phyloP scores from a whole-genome alignment of 2,888 invertebrate genomes.

The Drosophila ochracea region DNA sequence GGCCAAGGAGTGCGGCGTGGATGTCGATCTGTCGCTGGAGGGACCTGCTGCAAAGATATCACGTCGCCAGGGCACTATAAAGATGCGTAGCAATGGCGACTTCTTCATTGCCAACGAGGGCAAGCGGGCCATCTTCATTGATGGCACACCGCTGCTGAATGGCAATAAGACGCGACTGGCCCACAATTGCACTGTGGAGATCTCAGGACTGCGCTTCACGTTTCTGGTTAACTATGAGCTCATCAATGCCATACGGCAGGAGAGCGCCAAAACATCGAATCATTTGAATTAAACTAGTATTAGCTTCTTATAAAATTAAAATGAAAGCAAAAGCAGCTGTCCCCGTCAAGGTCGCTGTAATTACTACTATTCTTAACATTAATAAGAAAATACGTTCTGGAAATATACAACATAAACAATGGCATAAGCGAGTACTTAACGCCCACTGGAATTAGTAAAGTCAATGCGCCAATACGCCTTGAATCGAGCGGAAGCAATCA shows the following conservation, averaged over 20 bases:
- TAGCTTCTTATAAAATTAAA: constrained; percentile 4
- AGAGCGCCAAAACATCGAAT: constrained; percentile 92
- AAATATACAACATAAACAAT: constrained; percentile 44
- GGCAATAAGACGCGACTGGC: constrained; percentile 96
- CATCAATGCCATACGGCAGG: constrained; percentile 94
- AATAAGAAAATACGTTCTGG: constrained; percentile 53
- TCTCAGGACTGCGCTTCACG: constrained; percentile 95
- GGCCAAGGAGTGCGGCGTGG: constrained; percentile 94
- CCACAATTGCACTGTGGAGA: constrained; percentile 98
- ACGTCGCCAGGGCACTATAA: constrained; percentile 95
- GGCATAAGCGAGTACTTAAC: constrained; percentile 43
- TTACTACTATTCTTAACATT: constrained; percentile 46
- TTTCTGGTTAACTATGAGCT: constrained; percentile 97
- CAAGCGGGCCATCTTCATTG: constrained; percentile 96
- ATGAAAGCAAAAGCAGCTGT: constrained; percentile 24
- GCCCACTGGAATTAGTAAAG: constrained; percentile 38
- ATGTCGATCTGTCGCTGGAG: constrained; percentile 96
- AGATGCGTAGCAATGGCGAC: constrained; percentile 95
- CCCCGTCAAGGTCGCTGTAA: constrained; percentile 26
- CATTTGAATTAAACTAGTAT: constrained; percentile 81
- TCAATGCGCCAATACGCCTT: constrained; percentile 59
- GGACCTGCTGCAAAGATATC: constrained; percentile 98
- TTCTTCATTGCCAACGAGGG: constrained; percentile 98
- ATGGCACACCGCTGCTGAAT: constrained; percentile 94
- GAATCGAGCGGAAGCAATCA: constrained; percentile 55